phyloP scores from a whole-genome alignment of 2,888 invertebrate genomes.

The Eristalis pertinax region DNA sequence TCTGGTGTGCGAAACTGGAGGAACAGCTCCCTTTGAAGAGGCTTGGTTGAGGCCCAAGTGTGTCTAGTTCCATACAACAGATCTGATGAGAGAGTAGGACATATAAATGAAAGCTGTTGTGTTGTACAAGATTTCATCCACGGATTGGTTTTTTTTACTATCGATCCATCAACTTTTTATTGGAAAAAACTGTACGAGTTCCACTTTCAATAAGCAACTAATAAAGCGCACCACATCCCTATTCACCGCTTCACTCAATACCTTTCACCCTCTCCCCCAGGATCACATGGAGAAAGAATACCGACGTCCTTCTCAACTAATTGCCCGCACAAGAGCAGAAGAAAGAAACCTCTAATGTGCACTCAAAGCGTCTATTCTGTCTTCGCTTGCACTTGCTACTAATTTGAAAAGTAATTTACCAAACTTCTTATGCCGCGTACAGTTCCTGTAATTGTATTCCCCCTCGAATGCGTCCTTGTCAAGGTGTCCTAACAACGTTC shows the following conservation, averaged over 20 bases:
- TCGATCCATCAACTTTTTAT: no score
- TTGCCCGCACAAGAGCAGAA: slow-evolving; percentile 25
- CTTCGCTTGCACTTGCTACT: slow-evolving; percentile 5
- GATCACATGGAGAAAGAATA: not conserved
- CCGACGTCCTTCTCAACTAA: slow-evolving; percentile 5
- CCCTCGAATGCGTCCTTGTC: not conserved
- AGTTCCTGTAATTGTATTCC: slow-evolving; percentile 47
- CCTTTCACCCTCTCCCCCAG: not conserved
- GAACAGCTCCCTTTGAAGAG: no score
- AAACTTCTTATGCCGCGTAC: slow-evolving; percentile 48
- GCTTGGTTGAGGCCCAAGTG: no score
- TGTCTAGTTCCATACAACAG: no score
- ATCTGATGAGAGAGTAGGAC: no score
- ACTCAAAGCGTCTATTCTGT: slow-evolving; percentile 33
- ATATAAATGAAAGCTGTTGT: no score
- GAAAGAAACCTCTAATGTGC: slow-evolving; percentile 43
- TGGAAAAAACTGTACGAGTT: no score
- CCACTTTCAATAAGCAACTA: no score
- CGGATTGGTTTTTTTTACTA: no score
- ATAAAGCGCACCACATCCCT: no score
- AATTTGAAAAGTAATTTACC: slow-evolving; percentile 59
- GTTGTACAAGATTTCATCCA: no score
- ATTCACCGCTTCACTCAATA: not conserved
- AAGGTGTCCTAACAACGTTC: not conserved
- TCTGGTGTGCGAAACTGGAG: no score